These are phyloP conservation scores for Conus betulinus DNA, from an alignment of 1,140 invertebrate genomes.

Conservation along the genomic window DNA sequence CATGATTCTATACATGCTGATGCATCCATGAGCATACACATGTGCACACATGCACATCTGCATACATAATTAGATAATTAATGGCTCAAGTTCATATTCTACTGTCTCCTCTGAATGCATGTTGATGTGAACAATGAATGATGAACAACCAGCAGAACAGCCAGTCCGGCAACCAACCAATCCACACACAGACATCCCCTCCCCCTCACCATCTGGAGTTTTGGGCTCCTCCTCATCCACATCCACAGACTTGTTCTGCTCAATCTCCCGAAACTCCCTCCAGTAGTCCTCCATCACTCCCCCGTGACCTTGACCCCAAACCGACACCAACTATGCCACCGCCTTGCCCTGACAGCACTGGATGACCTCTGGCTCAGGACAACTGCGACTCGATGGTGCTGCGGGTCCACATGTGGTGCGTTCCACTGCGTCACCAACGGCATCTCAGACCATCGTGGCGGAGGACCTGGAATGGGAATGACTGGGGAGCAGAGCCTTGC, in stretches of 20 bases:
- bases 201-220: constrained; percentile 32
- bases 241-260: constrained; percentile 48
- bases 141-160: no score
- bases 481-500: background rate
- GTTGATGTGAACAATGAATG: no score
- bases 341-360: background rate
- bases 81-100: no score
- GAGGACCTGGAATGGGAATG: background rate
- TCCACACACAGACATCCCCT: no score
- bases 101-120: no score
- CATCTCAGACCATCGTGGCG: constrained; percentile 9
- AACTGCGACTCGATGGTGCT: background rate
- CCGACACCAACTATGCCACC: background rate
- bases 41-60: no score
- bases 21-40: no score
- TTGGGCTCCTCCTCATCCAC: constrained; percentile 66
- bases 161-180: no score
- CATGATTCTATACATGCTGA: no score
- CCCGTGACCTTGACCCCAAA: background rate
- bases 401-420: background rate
- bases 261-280: constrained; percentile 65
- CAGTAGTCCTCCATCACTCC: constrained; percentile 60
- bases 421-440: background rate
- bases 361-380: background rate
- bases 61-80: no score